These are phyloP conservation scores for Ophion costatus DNA, from an alignment of 2,888 invertebrate genomes.

Conservation along the genomic window DNA sequence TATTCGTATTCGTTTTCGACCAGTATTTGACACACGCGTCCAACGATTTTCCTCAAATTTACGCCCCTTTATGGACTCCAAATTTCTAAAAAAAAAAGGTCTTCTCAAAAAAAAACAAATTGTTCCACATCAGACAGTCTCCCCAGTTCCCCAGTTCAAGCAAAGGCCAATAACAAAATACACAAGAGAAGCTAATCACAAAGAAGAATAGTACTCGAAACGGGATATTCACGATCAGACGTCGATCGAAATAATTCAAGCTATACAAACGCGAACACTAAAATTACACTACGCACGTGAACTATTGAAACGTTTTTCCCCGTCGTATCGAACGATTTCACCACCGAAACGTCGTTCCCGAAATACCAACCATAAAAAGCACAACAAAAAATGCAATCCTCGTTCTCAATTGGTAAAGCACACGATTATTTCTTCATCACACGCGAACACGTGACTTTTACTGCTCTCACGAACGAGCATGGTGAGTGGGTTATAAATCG, in stretches of 20 bases:
- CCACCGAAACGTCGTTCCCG: not conserved
- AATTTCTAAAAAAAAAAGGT: not conserved
- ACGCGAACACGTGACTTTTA: not conserved
- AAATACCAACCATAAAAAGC: not conserved
- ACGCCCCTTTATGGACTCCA: no score
- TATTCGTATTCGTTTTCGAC: no score
- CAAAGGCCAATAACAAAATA: not conserved
- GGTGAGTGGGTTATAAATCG: not conserved
- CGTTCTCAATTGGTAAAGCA: not conserved
- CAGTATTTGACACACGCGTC: no score
- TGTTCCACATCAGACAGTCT: not conserved
- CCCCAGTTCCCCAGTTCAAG: not conserved
- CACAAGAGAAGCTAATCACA: not conserved
- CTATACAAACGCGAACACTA: not conserved
- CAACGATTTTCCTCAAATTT: no score
- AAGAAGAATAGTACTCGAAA: no score
- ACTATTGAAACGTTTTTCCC: not conserved
- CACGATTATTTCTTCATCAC: constrained; percentile 7
- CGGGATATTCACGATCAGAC: no score
- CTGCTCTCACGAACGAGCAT: not conserved
- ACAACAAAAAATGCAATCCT: not conserved
- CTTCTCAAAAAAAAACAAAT: not conserved
- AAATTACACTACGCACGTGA: not conserved
- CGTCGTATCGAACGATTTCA: not conserved
- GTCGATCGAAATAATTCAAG: not conserved